Evolutionary conservation across 64 coral and sea anemone species (phyloP), one percentile per base, ranked within the genome.

Genomic region (Porites lutea): DNA sequence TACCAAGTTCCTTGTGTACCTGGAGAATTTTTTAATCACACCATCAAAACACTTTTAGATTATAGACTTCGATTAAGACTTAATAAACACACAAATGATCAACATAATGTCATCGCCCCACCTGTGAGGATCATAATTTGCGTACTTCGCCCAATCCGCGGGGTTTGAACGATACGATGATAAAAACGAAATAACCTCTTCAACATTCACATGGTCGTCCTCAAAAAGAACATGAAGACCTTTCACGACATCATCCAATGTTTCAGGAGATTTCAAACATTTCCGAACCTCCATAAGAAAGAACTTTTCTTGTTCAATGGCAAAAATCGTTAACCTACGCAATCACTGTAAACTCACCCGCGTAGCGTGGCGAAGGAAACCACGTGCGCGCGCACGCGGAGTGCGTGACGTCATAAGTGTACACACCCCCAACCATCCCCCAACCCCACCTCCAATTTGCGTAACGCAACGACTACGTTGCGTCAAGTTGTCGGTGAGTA

Each of bases 1-100:
- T 66, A 98, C 96, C 13, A 98, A 90, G 27, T 98, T 98, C 47
- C 96, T 92, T 44, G 96, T 98, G 59, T 95, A 98, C 49, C 96
- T 98, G 92, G 15, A 87, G 74, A 65, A 69, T 81, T 61, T 70
- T 49, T 7, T 37, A 37, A 37, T 37, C 18, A 23, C 21, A 74
- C 48, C 58, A 9, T 66, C 27, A 66, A 53, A 70, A 21, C 14
- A 2, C n/a, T 58, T 54, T 48, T 57, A 6, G 11, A 37, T 43
- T 66, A 13, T 16, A 46, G 20, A 9, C 4, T 23, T 8, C 8
- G 15, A 75, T 18, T 15, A 27, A 48, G 4, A 4, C 0, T 64
- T 64, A 27, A 13, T 52, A 75, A 76, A 48, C 50, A 65, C 19
- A 67, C 18, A 60, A 89, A 79, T 89, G 53, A 44, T 23, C 15